Evolutionary conservation across 2,113 vertebrate genomes (phyloP).

Genomic region (Trichomycterus rosablanca): DNA sequence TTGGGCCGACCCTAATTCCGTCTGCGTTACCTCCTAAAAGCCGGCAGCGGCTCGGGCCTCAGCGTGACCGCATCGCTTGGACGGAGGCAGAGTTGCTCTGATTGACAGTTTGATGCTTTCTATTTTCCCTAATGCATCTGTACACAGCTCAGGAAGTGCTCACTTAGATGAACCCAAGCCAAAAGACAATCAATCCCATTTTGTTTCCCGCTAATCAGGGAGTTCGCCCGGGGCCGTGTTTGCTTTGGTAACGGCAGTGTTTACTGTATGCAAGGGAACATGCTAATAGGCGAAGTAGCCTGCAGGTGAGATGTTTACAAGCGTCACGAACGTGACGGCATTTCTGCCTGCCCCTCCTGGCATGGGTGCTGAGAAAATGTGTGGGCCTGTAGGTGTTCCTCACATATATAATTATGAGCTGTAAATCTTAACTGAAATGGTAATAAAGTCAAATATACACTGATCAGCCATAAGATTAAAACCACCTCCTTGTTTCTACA

Average conservation of each 20-base stretch:
- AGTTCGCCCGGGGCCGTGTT: slow-evolving; percentile 8
- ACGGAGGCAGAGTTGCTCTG: neutral
- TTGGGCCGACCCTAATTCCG: slow-evolving; percentile 8
- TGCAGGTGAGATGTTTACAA: slow-evolving; percentile 48
- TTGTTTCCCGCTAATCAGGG: neutral
- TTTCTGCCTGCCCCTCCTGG: slow-evolving; percentile 8
- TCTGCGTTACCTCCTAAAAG: neutral
- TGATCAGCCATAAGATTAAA: too few species aligned
- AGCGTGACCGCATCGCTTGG: slow-evolving; percentile 4
- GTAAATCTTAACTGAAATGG: slow-evolving; percentile 29
- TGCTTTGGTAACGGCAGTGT: slow-evolving; percentile 5
- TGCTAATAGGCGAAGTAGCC: slow-evolving; percentile 25
- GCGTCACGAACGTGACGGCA: slow-evolving; percentile 22
- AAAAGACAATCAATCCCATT: neutral
- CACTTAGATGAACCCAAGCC: neutral
- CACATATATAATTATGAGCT: slow-evolving; percentile 34
- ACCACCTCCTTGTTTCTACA: too few species aligned
- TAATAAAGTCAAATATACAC: slow-evolving; percentile 29
- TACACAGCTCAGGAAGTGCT: neutral
- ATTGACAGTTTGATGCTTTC: slow-evolving; percentile 1
- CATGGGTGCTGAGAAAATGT: slow-evolving; percentile 14
- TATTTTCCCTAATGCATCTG: neutral
- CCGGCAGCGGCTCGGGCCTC: neutral
- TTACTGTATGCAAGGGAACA: neutral
- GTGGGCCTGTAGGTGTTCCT: slow-evolving; percentile 18